These are phyloP conservation scores for Muscicapa adusta DNA, from an alignment of 2,113 vertebrate genomes.

Conservation along the genomic window DNA sequence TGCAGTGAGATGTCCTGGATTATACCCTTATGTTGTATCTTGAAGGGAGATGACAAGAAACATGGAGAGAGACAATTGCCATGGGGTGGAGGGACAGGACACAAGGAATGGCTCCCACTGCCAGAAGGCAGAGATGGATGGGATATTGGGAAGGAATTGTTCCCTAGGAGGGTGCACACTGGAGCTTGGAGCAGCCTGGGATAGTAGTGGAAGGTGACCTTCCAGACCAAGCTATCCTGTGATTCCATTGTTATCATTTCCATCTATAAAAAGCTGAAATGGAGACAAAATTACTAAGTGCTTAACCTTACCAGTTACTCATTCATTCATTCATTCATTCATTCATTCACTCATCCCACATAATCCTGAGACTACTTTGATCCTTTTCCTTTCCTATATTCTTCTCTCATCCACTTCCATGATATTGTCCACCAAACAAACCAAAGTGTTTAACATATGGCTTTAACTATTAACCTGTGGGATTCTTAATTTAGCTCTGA, in stretches of 20 bases:
- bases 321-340: not conserved
- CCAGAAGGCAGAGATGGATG: fast-evolving
- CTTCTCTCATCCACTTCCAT: not conserved
- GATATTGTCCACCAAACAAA: not conserved
- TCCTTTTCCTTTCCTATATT: not conserved
- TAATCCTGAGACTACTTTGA: not conserved
- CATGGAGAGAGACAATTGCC: not conserved
- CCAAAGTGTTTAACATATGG: not conserved
- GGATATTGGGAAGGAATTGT: not conserved
- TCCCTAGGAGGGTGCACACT: fast-evolving
- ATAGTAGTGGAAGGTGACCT: not conserved
- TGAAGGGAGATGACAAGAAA: not conserved
- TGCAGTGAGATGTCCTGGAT: not conserved
- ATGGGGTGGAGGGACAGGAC: not conserved
- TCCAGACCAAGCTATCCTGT: not conserved
- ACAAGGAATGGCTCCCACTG: not conserved
- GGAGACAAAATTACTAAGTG: not conserved
- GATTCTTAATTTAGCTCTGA: not conserved
- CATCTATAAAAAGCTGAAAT: not conserved
- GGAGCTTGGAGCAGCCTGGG: not conserved
- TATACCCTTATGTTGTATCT: not conserved
- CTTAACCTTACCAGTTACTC: not conserved
- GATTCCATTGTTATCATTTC: not conserved
- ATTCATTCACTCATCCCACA: not conserved
- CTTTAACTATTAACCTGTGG: not conserved